Base-by-base conservation (phyloP, 2,797 vertebrate species). In the Syngnathus acus region DNA sequence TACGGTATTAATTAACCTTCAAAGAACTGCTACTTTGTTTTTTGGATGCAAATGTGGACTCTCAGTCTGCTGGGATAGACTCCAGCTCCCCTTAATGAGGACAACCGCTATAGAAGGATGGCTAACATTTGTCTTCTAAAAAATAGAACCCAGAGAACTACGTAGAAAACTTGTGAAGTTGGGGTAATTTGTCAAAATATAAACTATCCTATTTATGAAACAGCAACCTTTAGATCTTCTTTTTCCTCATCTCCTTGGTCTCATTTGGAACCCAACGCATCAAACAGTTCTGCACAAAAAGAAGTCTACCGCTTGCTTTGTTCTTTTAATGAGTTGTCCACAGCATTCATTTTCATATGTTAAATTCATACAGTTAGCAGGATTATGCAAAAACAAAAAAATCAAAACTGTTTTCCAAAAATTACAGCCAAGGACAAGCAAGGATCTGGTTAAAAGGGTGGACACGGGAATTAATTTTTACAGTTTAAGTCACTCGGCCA, bases 241-340 rank as follows among this genome's bases (percentile, higher is more conserved):
- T 53, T 54, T 23, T 23, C 4, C 7, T 26, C 5, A 5, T 26
- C 10, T 54, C 14, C 53, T 37, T 16, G 26, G 23, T 57, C 54
- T 57, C 26, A 54, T 54, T 23, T 54, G 53, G 11, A 19, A 54
- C 21, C 51, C 51, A 11, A 23, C 51, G 32, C 51, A 54, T 54
- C 54, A 37, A 37, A 16, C 54, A 32, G 26, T 37, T 16, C 23
- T 16, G 13, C 1, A 23, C 11, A 55, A 32, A 55, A 32, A 32
- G 32, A 32, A 16, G 5, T 55, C 9, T 55, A 26, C 54, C 54
- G 16, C 54, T 32, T 26, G 11, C 54, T 55, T 55, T 55, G 54
- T 16, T 57, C 13, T 57, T 57, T 57, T 57, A 57, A 57, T 57
- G 26, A 37, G 54, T 57, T 57, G 54, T 57, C 54, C 26, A 57